Percentiles rank a stretch among this genome's conserved stretches.
Evolutionary conservation across 2,113 vertebrate genomes (phyloP).

Genomic region (Cavia porcellus): DNA sequence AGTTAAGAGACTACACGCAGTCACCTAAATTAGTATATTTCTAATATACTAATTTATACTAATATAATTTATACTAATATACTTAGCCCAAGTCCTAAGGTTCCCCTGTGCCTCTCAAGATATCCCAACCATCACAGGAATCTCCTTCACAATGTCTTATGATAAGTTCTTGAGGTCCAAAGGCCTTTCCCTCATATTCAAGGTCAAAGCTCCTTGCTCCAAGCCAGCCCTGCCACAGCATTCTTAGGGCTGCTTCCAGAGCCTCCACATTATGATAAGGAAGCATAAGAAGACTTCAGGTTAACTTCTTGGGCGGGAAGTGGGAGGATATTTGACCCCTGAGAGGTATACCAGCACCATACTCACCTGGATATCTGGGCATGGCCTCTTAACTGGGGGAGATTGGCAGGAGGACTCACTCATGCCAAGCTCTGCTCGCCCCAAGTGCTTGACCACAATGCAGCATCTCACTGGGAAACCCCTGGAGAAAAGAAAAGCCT

Average conservation of each 20-base stretch:
- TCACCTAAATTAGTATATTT: slow-evolving; percentile 51
- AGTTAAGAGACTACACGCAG: background rate
- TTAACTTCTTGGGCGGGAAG: slow-evolving; percentile 42
- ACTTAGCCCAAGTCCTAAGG: background rate
- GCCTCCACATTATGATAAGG: slow-evolving; percentile 29
- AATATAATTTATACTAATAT: too few species aligned
- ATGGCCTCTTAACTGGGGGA: slow-evolving; percentile 94
- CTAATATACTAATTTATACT: too few species aligned
- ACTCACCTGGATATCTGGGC: slow-evolving; percentile 94
- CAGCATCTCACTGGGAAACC: slow-evolving; percentile 90
- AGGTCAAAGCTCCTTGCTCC: slow-evolving; percentile 47
- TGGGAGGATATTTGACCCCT: background rate
- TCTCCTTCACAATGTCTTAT: slow-evolving; percentile 8
- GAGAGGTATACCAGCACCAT: background rate
- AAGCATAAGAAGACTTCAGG: slow-evolving; percentile 37
- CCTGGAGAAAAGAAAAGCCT: slow-evolving; percentile 86
- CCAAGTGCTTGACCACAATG: slow-evolving; percentile 95
- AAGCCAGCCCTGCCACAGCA: slow-evolving; percentile 20
- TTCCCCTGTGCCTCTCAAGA: background rate
- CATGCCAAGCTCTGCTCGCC: slow-evolving; percentile 87
- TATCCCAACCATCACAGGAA: background rate
- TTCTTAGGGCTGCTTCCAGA: slow-evolving; percentile 53
- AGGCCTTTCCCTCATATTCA: slow-evolving; percentile 2
- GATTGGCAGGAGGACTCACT: slow-evolving; percentile 88
- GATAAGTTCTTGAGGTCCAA: background rate